phyloP scores from a whole-genome alignment of 2,888 invertebrate species.

The Uloborus plumipes region DNA sequence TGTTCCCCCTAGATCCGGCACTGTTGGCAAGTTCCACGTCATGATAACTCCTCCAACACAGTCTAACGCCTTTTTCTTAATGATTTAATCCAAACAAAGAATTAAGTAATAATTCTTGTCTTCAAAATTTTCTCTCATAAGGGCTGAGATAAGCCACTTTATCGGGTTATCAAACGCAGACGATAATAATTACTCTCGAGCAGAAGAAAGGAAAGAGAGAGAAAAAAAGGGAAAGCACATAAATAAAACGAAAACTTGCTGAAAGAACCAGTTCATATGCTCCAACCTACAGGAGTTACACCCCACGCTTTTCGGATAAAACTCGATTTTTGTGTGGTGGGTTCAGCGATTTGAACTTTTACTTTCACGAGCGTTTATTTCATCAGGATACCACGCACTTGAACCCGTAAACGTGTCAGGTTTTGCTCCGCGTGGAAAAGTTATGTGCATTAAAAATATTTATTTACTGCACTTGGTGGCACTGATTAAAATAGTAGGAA shows the following conservation, averaged over 20 bases:
- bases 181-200: neutral
- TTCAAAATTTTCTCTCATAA: too few relatives aligned
- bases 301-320: constrained; percentile 43
- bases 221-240: neutral
- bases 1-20: too few relatives aligned
- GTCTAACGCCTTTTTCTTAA: too few relatives aligned
- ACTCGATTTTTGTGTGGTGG: constrained; percentile 44
- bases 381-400: too few relatives aligned
- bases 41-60: too few relatives aligned
- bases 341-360: constrained; percentile 30
- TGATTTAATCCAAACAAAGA: too few relatives aligned
- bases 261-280: constrained; percentile 56
- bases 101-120: too few relatives aligned
- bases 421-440: neutral
- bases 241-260: constrained; percentile 44
- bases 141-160: neutral
- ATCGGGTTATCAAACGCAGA: neutral
- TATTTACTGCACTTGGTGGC: too few relatives aligned
- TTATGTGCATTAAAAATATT: too few relatives aligned
- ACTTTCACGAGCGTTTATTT: constrained; percentile 3
- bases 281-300: constrained; percentile 33
- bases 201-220: neutral
- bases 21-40: too few relatives aligned
- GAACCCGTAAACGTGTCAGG: constrained; percentile 6
- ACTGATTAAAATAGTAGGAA: too few relatives aligned